These are phyloP conservation scores for Aculops lycopersici DNA, from an alignment of 1,140 invertebrate genomes.

Conservation along the genomic window DNA sequence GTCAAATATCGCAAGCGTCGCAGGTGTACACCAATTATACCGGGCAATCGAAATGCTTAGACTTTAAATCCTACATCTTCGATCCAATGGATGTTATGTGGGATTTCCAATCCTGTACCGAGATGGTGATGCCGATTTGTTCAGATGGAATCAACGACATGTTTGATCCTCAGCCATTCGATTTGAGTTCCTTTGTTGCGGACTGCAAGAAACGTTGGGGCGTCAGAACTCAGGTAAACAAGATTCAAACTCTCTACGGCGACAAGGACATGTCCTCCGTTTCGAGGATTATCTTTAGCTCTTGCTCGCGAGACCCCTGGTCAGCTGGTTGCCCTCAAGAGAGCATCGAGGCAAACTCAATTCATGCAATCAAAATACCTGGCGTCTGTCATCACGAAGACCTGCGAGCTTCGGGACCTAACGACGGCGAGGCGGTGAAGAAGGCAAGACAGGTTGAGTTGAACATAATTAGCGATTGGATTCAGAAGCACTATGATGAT, in stretches of 20 bases:
- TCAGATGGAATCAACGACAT: constrained; percentile 38
- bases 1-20: constrained; percentile 28
- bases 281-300: constrained; percentile 59
- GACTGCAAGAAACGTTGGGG: constrained; percentile 33
- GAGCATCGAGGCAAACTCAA: constrained; percentile 24
- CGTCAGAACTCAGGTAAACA: constrained; percentile 27
- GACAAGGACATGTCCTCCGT: constrained; percentile 30
- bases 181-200: constrained; percentile 28
- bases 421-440: constrained; percentile 34
- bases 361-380: constrained; percentile 41
- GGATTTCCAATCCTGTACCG: constrained; percentile 53
- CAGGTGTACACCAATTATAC: constrained; percentile 51
- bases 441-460: constrained; percentile 30
- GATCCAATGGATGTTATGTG: constrained; percentile 20
- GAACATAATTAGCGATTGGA: constrained; percentile 31
- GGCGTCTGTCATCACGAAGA: constrained; percentile 77
- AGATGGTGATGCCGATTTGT: constrained; percentile 84
- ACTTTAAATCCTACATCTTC: constrained; percentile 15
- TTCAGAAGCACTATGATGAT: constrained; percentile 14
- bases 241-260: constrained; percentile 40
- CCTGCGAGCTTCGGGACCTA: constrained; percentile 30
- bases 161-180: constrained; percentile 41
- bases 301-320: constrained; percentile 73
- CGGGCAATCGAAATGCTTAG: constrained; percentile 28
- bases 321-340: constrained; percentile 49